phyloP scores from a whole-genome alignment of 2,113 vertebrate species.

The Marcusenius ussheri region DNA sequence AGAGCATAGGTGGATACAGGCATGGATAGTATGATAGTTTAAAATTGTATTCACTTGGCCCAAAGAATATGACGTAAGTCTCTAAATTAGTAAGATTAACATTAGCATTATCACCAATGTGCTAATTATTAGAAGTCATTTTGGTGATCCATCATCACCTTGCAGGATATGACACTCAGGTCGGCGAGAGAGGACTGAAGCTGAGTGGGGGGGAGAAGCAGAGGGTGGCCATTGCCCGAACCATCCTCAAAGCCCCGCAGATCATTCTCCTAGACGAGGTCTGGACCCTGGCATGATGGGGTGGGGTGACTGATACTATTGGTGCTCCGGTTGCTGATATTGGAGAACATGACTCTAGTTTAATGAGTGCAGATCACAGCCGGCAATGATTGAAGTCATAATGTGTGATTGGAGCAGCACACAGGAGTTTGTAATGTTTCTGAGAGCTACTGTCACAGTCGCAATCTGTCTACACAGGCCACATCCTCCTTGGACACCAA shows the following conservation, averaged over 20 bases:
- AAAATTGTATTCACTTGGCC: not conserved
- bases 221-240: slow-evolving; percentile 86
- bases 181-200: slow-evolving; percentile 90
- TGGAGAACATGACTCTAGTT: not conserved
- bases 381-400: not conserved
- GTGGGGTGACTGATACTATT: not conserved
- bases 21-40: not conserved
- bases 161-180: slow-evolving; percentile 83
- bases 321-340: not conserved
- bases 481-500: slow-evolving; percentile 87
- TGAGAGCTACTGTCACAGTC: not conserved
- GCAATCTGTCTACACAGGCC: slow-evolving; percentile 58
- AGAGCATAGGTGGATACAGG: not conserved
- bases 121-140: not conserved
- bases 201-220: slow-evolving; percentile 96
- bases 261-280: slow-evolving; percentile 94
- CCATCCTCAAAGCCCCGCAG: slow-evolving; percentile 84
- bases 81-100: not conserved
- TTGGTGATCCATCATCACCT: fast-evolving
- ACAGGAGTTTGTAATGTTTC: not conserved
- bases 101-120: not conserved
- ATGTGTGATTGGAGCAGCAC: not conserved
- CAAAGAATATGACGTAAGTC: not conserved
- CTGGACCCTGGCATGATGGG: not conserved
- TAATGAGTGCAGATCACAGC: not conserved